These are phyloP conservation scores for Metellina segmentata DNA, from an alignment of 2,888 invertebrate species.

Conservation along the genomic window DNA sequence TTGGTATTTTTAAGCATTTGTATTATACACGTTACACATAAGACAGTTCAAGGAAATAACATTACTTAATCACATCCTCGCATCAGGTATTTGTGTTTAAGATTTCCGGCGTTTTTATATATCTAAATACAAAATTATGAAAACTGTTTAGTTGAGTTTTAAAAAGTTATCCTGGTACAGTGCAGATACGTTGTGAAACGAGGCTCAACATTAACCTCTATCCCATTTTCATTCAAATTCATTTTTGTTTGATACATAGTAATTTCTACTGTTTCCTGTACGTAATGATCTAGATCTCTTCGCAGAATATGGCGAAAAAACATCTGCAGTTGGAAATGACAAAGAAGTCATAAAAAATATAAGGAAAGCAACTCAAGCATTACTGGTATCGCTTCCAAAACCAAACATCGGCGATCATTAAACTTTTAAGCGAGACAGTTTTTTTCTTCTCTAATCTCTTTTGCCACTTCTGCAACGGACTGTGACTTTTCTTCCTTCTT, in stretches of 20 bases:
- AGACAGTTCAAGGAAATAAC: too few species aligned
- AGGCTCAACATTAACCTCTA: neutral
- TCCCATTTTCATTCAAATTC: neutral
- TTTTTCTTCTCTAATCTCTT: constrained; percentile 1
- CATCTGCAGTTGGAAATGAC: neutral
- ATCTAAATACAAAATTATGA: neutral
- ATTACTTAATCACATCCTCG: too few species aligned
- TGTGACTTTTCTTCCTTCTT: constrained; percentile 30
- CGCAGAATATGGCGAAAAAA: neutral
- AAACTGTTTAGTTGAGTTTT: neutral
- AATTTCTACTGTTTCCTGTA: constrained; percentile 8
- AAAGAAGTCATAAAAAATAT: neutral
- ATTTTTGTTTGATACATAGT: neutral
- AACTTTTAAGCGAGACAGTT: constrained; percentile 12
- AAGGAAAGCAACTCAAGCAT: constrained; percentile 16
- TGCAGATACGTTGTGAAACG: neutral
- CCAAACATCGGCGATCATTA: constrained; percentile 30
- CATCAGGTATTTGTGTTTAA: neutral
- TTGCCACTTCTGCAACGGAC: constrained; percentile 22
- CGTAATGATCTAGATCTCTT: constrained; percentile 6
- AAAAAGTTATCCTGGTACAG: neutral
- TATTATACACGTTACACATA: too few species aligned
- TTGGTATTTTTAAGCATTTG: too few species aligned
- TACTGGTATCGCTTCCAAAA: constrained; percentile 31
- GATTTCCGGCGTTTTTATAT: neutral